These are phyloP conservation scores for Chironomus tepperi DNA, from an alignment of 1,140 invertebrate species.

Conservation along the genomic window DNA sequence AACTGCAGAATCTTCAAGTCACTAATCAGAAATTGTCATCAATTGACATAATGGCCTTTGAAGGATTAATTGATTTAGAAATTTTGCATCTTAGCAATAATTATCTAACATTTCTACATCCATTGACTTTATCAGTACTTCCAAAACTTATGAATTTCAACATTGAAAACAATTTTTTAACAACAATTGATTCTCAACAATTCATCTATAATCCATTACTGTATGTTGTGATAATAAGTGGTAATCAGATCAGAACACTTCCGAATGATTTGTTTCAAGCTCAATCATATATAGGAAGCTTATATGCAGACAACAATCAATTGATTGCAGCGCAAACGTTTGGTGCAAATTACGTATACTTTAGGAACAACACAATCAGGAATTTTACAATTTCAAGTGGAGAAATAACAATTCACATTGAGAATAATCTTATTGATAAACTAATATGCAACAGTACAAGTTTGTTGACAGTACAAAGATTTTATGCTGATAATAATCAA, in stretches of 20 bases:
- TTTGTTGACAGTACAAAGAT: not conserved
- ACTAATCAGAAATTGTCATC: not conserved
- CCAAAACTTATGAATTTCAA: not conserved
- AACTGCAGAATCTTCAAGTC: not conserved
- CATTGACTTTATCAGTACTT: not conserved
- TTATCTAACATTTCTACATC: not conserved
- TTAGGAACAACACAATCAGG: not conserved
- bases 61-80: not conserved
- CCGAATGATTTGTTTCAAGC: not conserved
- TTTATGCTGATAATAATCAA: not conserved
- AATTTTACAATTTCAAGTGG: not conserved
- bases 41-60: not conserved
- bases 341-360: not conserved
- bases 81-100: not conserved
- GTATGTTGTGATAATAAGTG: not conserved
- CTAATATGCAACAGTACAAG: not conserved
- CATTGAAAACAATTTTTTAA: not conserved
- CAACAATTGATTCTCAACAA: not conserved
- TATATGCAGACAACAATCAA: not conserved
- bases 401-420: not conserved
- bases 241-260: not conserved
- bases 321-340: not conserved
- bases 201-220: not conserved
- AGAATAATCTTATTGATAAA: not conserved
- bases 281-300: not conserved